Evolutionary conservation across 2,888 invertebrate species (phyloP), one percentile per base, ranked within the genome.

Genomic region (Pyrochroa serraticornis): DNA sequence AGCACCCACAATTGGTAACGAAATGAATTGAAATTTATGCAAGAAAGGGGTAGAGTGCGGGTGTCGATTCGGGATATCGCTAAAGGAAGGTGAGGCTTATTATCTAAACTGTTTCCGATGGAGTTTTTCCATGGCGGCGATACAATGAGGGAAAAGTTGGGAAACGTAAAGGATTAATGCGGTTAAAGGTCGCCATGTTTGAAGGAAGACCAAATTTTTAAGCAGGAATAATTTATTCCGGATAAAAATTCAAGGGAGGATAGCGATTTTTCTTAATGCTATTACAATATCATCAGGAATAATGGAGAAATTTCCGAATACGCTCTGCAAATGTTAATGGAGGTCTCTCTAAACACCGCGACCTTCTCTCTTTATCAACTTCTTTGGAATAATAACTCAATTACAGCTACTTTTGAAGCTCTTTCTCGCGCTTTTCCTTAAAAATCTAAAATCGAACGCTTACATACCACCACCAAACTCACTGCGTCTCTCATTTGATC

Each of bases 1-100:
- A 59, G 56, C 59, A 53, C 60, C 61, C 54, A 51, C 56, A 61
- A 66, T 65, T 62, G 66, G 60, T 57, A 66, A 68, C 65, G 63
- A 64, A 69, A 66, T 66, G 67, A 69, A 67, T 71, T 67, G 64
- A 71, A 69, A 67, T 71, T 70, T 69, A 71, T 68, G 65, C 67
- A 62, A 61, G 64, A 22, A 22, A 2, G 22, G 22, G 22, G 22
- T 5, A 5, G 22, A 2, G 22, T 22, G 5, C 3, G 62, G 53
- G 39, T 36, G 37, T 42, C 38, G 44, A 39, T 43, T 44, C 37
- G 52, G 52, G 44, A 22, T 22, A 22, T 5, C 22, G 22, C 22
- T 5, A 22, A 22, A 12, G 45, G 54, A 48, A 55, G 54, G 48
- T 55, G 54, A 34, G 48, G 41, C 10, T 14, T 38, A 31, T 46